Base-by-base conservation (phyloP, 1,140 invertebrate species). In the Neodiprion lecontei region DNA sequence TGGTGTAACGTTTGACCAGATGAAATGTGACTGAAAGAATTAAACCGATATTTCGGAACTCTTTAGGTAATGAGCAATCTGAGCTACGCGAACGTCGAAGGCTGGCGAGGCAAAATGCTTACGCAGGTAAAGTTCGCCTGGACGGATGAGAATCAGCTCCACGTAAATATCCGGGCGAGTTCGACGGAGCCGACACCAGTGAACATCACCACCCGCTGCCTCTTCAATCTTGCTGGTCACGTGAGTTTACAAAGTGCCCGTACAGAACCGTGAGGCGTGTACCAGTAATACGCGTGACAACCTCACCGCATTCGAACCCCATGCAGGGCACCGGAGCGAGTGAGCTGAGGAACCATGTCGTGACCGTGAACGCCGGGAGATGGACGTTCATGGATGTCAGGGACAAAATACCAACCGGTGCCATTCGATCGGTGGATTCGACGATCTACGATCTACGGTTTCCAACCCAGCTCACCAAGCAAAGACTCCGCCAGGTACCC, bases 221-320 rank as follows among this genome's bases (percentile, higher is more conserved):
- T 93, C 77, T 94, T 94, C 80, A 95, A 95, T 85, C 83, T 95
- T 9, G 91, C 89, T 49, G 93, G 93, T 7, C 91, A 93, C 80
- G 83, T 83, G 78, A 81, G 82, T 69, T 61, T 61, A 47, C 7
- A 89, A 88, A 82, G 81, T 80, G 80, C 40, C 14, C 71, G 5
- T 66, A 40, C 28, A 40, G 28, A 40, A 3, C 28, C 28, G 53
- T 61, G n/a, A 61, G 11, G 53, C 8, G 53, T 40, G 65, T 7
- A n/a, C 10, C 40, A 65, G 40, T 73, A 47, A 61, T 53, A 40
- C 48, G 40, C 48, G 40, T 40, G 28, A 40, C 28, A 40, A 40
- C 28, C 28, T 40, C 5, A 40, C 28, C 28, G 28, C 28, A 40
- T 40, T 40, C 28, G 5, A 40, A 40, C 28, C 70, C 72, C 72